Percentiles rank a stretch among this genome's conserved stretches.
Evolutionary conservation across 2,113 vertebrate species (phyloP).

Genomic region (Platichthys flesus): DNA sequence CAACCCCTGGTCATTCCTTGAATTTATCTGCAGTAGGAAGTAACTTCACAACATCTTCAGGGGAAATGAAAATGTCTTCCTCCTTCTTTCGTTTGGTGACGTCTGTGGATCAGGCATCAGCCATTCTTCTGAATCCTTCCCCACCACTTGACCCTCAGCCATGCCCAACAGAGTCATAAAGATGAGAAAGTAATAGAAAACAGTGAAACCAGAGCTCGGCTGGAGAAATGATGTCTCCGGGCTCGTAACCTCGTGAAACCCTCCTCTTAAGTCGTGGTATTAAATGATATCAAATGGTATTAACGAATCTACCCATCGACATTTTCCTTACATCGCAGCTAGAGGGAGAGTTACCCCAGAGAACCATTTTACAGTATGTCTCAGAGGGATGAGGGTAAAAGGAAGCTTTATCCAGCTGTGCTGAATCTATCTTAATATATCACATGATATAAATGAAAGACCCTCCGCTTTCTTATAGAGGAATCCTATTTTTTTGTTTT

Average conservation of each 20-base stretch:
- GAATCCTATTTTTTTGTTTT: background rate
- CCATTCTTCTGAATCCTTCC: slow-evolving; percentile 28
- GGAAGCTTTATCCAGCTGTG: background rate
- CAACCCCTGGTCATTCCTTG: background rate
- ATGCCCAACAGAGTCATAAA: slow-evolving; percentile 16
- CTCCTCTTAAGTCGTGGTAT: background rate
- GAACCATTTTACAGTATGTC: slow-evolving; percentile 2
- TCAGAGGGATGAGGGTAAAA: slow-evolving; percentile 21
- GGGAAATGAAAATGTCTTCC: background rate
- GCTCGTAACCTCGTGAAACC: slow-evolving; percentile 3
- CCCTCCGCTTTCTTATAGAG: background rate
- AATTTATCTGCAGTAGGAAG: background rate
- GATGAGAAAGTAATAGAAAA: slow-evolving; percentile 50
- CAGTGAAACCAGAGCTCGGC: slow-evolving; percentile 32
- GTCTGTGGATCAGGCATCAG: slow-evolving; percentile 29
- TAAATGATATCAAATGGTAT: background rate
- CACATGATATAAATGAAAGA: slow-evolving; percentile 13
- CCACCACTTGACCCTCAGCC: slow-evolving; percentile 33
- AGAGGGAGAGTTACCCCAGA: slow-evolving; percentile 70
- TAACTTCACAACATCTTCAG: background rate
- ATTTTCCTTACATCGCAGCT: slow-evolving; percentile 57
- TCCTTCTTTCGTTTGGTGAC: slow-evolving; percentile 19
- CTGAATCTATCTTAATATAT: slow-evolving; percentile 16
- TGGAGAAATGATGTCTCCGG: slow-evolving; percentile 36
- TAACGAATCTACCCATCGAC: slow-evolving; percentile 10